Conservation (phyloP, 1,140 invertebrate genomes). For the Drosophila nikananu region DNA sequence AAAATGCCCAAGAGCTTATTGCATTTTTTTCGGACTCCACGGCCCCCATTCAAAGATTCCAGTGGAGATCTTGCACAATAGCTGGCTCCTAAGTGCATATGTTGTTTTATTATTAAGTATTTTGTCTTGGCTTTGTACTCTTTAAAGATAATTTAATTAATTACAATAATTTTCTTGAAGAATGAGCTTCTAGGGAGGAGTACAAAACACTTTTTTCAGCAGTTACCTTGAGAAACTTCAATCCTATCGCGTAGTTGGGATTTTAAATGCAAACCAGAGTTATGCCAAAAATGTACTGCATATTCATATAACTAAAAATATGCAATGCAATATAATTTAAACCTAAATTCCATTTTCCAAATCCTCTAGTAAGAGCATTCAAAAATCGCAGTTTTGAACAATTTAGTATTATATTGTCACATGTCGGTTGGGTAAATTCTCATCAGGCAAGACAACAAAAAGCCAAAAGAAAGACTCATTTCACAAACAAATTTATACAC, state of each 20-base stretch:
- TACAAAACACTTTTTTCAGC: no score
- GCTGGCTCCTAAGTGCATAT: neutral
- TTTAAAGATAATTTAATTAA: constrained; percentile 2
- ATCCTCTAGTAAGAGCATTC: constrained; percentile 13
- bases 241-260: no score
- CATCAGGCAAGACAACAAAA: constrained; percentile 46
- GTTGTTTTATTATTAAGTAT: neutral
- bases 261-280: no score
- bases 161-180: neutral
- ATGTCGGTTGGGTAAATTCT: constrained; percentile 67
- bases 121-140: constrained; percentile 9
- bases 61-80: constrained; percentile 14
- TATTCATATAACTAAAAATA: neutral
- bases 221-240: no score
- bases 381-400: neutral
- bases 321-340: neutral
- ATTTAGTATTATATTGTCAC: constrained; percentile 32
- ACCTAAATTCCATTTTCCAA: neutral
- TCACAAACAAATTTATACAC: constrained; percentile 72
- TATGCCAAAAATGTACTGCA: no score
- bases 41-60: constrained; percentile 14
- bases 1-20: constrained; percentile 8
- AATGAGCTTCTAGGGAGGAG: neutral
- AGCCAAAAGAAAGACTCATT: constrained; percentile 47
- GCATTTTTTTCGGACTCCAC: constrained; percentile 18